phyloP scores from a whole-genome alignment of 2,888 invertebrate genomes.

The Alcis repandata region DNA sequence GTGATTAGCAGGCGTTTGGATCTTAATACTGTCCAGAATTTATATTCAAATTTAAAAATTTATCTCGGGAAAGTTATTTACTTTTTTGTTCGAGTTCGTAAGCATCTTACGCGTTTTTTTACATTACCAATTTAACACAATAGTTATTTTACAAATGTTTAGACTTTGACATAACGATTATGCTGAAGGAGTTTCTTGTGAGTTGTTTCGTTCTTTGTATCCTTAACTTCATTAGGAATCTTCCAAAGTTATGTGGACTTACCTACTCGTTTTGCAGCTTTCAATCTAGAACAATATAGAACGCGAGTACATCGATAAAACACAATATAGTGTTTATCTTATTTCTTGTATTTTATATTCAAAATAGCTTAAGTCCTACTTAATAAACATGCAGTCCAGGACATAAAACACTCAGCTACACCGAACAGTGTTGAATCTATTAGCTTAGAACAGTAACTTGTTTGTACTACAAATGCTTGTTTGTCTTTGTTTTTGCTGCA shows the following conservation, averaged over 20 bases:
- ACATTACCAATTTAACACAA: no score
- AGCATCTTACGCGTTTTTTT: no score
- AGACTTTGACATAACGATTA: no score
- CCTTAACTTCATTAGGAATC: no score
- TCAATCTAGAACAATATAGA: background rate
- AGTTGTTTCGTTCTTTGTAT: no score
- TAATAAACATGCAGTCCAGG: constrained; percentile 16
- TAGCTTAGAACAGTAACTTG: constrained; percentile 25
- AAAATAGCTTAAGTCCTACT: constrained; percentile 5
- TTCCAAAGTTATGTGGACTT: background rate
- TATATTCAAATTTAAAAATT: no score
- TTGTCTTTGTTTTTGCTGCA: constrained; percentile 11
- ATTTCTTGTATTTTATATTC: background rate
- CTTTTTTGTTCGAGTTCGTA: no score
- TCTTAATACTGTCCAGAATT: no score
- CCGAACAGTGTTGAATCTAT: constrained; percentile 25
- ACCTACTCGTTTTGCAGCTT: background rate
- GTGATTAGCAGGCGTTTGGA: no score
- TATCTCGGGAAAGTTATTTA: no score
- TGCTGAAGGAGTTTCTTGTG: no score
- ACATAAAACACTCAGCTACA: constrained; percentile 16
- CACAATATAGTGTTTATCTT: constrained; percentile 1
- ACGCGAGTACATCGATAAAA: background rate
- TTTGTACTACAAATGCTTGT: constrained; percentile 29
- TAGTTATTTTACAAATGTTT: no score